Conservation (phyloP, 1,140 invertebrate species). For the Drosophila setifemur region DNA sequence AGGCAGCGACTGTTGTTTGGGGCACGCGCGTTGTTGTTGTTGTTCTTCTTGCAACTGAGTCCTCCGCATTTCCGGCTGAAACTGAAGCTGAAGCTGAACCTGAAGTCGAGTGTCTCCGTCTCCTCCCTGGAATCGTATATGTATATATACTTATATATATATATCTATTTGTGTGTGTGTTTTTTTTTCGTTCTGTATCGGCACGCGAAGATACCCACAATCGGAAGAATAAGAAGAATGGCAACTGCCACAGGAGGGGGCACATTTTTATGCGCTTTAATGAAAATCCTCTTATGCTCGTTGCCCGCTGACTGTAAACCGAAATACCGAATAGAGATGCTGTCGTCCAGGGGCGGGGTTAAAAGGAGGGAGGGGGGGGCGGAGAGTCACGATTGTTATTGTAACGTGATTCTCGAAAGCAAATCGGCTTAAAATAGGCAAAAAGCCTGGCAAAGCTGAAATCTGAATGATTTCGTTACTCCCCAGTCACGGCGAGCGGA, state of each 20-base stretch:
- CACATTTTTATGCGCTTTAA: constrained; percentile 72
- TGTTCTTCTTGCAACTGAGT: too few relatives aligned
- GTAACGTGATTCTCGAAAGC: constrained; percentile 44
- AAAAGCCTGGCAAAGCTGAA: neutral
- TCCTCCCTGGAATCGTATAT: neutral
- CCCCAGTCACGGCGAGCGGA: neutral
- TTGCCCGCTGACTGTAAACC: constrained; percentile 20
- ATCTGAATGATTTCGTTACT: neutral
- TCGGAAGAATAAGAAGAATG: constrained; percentile 48
- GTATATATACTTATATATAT: constrained; percentile 5
- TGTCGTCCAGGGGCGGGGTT: neutral
- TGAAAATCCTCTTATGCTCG: constrained; percentile 76
- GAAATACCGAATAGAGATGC: constrained; percentile 40
- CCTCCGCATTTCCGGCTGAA: constrained; percentile 62
- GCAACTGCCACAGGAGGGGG: constrained; percentile 29
- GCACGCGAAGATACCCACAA: constrained; percentile 50
- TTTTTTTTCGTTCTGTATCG: constrained; percentile 29
- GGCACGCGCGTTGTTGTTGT: constrained; percentile 44
- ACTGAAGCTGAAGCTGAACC: neutral
- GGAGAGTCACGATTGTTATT: constrained; percentile 42
- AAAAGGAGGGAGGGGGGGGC: neutral
- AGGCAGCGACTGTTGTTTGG: constrained; percentile 38
- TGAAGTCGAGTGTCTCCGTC: constrained; percentile 16
- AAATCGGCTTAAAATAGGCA: constrained; percentile 42
- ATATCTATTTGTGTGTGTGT: neutral